These are phyloP conservation scores for Galeruca laticollis DNA, from an alignment of 2,888 invertebrate species.

Conservation along the genomic window DNA sequence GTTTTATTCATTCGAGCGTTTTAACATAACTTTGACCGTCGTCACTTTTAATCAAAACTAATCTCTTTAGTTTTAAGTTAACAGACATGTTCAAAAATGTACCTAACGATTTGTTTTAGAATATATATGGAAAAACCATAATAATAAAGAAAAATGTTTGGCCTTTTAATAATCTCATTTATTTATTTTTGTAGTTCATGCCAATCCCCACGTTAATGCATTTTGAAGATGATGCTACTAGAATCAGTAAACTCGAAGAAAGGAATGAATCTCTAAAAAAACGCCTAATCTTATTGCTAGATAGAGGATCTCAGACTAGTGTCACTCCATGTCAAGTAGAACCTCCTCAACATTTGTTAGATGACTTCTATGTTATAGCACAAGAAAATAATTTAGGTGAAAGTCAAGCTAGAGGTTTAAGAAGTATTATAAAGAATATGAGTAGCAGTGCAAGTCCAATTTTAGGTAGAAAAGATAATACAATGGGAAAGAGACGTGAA, in stretches of 20 bases:
- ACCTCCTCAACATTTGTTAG: conserved; percentile 84
- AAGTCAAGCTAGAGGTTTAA: conserved; percentile 81
- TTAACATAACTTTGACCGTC: too few relatives aligned
- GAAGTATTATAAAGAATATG: conserved; percentile 85
- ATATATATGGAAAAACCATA: too few relatives aligned
- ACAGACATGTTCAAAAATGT: too few relatives aligned
- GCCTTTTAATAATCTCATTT: too few relatives aligned
- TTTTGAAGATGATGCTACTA: conserved; percentile 87
- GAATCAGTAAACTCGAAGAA: conserved; percentile 85
- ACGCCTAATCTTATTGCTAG: conserved; percentile 69
- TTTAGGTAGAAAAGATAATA: conserved; percentile 76
- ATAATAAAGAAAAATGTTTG: too few relatives aligned
- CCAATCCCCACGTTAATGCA: conserved; percentile 87
- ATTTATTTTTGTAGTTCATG: conserved; percentile 75
- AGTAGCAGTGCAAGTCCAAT: conserved; percentile 84
- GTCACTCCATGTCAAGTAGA: conserved; percentile 76
- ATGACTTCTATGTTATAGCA: conserved; percentile 92
- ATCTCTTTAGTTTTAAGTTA: too few relatives aligned
- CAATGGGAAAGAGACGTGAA: conserved; percentile 65
- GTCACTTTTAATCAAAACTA: too few relatives aligned
- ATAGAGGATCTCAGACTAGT: conserved; percentile 61
- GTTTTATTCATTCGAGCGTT: too few relatives aligned
- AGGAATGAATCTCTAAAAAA: conserved; percentile 81
- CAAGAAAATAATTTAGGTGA: conserved; percentile 75
- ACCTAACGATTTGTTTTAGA: too few relatives aligned